Percentiles rank a stretch among this genome's conserved stretches.
phyloP scores from a whole-genome alignment of 2,888 invertebrate species.

The Leptothorax acervorum region DNA sequence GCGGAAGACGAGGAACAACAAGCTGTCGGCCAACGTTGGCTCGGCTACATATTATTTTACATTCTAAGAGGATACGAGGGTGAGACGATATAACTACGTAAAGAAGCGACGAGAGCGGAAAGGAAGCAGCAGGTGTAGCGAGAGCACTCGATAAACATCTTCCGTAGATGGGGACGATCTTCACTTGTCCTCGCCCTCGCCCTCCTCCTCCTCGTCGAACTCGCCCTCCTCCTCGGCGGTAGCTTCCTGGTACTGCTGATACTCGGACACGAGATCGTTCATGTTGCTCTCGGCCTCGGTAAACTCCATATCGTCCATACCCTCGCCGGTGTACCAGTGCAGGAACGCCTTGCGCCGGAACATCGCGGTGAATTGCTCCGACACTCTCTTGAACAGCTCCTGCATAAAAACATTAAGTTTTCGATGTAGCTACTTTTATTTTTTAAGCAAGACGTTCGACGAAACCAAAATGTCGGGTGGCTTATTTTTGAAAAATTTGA shows the following conservation, averaged over 20 bases:
- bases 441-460: background rate
- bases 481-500: background rate
- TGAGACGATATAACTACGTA: conserved; percentile 49
- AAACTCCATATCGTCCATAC: conserved; percentile 99
- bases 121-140: conserved; percentile 50
- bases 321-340: conserved; percentile 92
- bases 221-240: conserved; percentile 95
- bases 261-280: conserved; percentile 96
- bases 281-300: conserved; percentile 99
- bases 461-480: background rate
- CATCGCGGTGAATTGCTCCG: conserved; percentile 89
- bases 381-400: conserved; percentile 88
- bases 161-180: conserved; percentile 41
- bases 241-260: conserved; percentile 97
- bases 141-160: conserved; percentile 49
- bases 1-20: conserved; percentile 37
- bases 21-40: conserved; percentile 39
- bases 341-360: conserved; percentile 89
- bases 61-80: conserved; percentile 48
- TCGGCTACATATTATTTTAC: conserved; percentile 55
- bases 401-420: conserved; percentile 35
- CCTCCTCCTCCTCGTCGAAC: conserved; percentile 92
- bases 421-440: background rate
- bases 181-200: conserved; percentile 83
- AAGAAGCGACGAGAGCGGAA: conserved; percentile 30